These are phyloP conservation scores for Microtus montanus DNA, from an alignment of 2,113 vertebrate species.

Conservation along the genomic window DNA sequence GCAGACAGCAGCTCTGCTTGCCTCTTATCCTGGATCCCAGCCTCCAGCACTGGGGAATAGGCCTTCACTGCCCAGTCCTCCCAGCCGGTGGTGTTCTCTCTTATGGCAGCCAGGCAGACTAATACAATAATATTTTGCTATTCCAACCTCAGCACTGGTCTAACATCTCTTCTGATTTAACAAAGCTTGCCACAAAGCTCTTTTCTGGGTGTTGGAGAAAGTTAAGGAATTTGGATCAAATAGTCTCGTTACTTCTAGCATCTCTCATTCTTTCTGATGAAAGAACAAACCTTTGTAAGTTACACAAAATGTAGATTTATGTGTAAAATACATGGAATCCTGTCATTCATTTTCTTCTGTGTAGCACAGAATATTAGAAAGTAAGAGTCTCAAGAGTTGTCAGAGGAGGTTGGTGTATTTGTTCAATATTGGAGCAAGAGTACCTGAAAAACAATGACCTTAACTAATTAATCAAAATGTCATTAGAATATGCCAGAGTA, in stretches of 20 bases:
- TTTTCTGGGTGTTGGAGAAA: neutral
- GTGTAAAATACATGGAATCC: neutral
- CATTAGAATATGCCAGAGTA: slow-evolving; percentile 42
- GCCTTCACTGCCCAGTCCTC: neutral
- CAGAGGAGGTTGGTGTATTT: neutral
- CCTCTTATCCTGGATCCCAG: neutral
- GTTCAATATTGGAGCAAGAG: neutral
- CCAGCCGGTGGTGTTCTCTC: neutral
- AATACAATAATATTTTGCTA: neutral
- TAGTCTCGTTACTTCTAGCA: neutral
- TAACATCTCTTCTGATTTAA: neutral
- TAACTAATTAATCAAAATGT: slow-evolving; percentile 61
- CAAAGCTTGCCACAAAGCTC: neutral
- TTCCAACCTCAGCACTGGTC: neutral
- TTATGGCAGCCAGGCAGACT: neutral
- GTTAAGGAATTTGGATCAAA: neutral
- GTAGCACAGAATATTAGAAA: neutral
- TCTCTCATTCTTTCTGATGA: neutral
- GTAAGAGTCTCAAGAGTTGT: slow-evolving; percentile 20
- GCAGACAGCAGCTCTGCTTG: neutral
- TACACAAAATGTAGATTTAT: neutral
- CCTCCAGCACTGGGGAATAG: neutral
- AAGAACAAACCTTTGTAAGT: slow-evolving; percentile 41
- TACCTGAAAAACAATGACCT: slow-evolving; percentile 20
- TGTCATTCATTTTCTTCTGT: neutral